Conservation (phyloP, 2,113 vertebrate species). For the Proterorhinus semilunaris region DNA sequence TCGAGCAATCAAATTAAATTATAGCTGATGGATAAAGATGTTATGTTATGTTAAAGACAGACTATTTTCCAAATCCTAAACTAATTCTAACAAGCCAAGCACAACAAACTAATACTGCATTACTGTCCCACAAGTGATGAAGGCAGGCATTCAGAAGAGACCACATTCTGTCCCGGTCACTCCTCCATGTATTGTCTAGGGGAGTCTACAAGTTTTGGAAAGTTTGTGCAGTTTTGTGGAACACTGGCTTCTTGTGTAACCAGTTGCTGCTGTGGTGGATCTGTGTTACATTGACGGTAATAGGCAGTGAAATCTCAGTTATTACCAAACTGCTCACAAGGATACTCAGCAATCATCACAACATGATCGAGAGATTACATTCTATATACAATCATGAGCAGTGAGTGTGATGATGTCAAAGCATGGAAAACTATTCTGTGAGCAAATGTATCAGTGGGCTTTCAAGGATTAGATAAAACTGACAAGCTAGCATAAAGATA, state of each 20-base stretch:
- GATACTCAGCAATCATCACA: conserved; percentile 42
- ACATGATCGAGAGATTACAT: conserved; percentile 14
- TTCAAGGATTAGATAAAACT: not conserved
- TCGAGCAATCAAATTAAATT: not conserved
- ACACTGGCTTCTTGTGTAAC: conserved; percentile 28
- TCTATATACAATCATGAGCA: conserved; percentile 7
- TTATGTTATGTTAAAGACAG: not conserved
- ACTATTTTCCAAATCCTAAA: not conserved
- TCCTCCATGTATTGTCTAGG: conserved; percentile 22
- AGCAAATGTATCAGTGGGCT: not conserved
- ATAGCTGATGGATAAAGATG: not conserved
- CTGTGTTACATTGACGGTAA: conserved; percentile 47
- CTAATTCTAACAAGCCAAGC: not conserved
- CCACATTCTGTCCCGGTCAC: conserved; percentile 7
- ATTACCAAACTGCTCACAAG: conserved; percentile 37
- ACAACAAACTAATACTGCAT: conserved; percentile 1
- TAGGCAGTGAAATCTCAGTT: conserved; percentile 22
- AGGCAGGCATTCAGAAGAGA: conserved; percentile 6
- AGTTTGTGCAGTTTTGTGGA: conserved; percentile 20
- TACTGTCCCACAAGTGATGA: conserved; percentile 4
- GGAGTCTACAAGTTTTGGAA: conserved; percentile 37
- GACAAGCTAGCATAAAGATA: not conserved
- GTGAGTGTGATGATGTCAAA: not conserved
- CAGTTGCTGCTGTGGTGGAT: conserved; percentile 41
- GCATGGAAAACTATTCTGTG: not conserved